Base-by-base conservation (phyloP, 2,888 invertebrate genomes). In the Lasioglossum vierecki region DNA sequence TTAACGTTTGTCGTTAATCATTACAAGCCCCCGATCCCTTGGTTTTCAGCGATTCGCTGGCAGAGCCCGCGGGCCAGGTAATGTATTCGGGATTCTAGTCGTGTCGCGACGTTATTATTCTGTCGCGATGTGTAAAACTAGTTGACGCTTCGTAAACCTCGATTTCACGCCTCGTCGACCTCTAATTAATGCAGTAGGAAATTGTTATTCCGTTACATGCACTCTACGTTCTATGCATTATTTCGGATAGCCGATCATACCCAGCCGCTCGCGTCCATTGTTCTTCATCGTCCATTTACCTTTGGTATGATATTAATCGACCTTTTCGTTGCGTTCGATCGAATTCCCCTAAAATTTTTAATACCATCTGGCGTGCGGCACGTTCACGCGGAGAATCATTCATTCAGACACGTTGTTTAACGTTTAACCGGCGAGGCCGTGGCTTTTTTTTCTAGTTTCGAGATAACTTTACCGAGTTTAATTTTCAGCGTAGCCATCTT, bases 111-210 rank as follows among this genome's bases (percentile, higher is more conserved):
- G 87, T 86, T 87, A 87, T 86, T 87, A 87, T 87, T 88, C 88
- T 80, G 88, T 86, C 88, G 88, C 86, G 86, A 88, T 88, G 87
- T 88, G 88, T 88, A 88, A 88, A 88, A 88, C 88, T 87, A 76
- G 85, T 87, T 85, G 85, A 85, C 88, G 87, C 84, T 88, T 87
- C 88, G 87, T 85, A 87, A 88, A 86, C 88, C 87, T 89, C 89
- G 87, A 91, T 91, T 91, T 90, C 88, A 90, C 91, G 88, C 88
- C 82, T 87, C 88, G 88, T 89, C 86, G 88, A 85, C 87, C 86
- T 91, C 85, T 88, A 90, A 92, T 91, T 91, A 91, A 91, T 87
- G 88, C 84, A 87, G 83, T 86, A 87, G 85, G 81, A 88, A 88
- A 88, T 89, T 83, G 83, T 88, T 87, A 88, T 87, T 88, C 88